phyloP scores from a whole-genome alignment of 2,113 vertebrate species.

The Rhadina sibilatrix region DNA sequence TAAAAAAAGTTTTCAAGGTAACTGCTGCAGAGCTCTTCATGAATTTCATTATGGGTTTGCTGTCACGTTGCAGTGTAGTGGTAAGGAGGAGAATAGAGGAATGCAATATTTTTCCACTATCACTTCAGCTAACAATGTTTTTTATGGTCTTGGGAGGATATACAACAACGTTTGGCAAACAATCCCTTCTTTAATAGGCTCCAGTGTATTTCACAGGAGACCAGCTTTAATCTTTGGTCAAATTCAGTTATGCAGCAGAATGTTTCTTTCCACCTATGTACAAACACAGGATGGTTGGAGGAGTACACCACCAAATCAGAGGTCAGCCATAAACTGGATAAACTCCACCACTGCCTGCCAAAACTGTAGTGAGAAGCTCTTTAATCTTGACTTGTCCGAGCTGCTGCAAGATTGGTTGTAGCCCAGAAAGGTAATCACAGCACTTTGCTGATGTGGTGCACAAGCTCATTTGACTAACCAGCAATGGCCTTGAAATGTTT shows the following conservation, averaged over 20 bases:
- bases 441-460: background rate
- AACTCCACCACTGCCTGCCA: background rate
- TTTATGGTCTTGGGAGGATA: constrained; percentile 41
- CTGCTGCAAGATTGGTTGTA: background rate
- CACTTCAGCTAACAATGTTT: constrained; percentile 50
- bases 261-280: background rate
- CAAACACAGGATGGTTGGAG: background rate
- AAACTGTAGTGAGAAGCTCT: background rate
- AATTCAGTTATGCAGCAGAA: background rate
- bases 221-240: constrained; percentile 6
- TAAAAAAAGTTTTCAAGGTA: constrained; percentile 45
- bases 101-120: constrained; percentile 35
- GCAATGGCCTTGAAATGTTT: background rate
- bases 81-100: constrained; percentile 1
- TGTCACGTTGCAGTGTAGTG: background rate
- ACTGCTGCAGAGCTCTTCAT: constrained; percentile 11
- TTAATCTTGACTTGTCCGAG: background rate
- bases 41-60: constrained; percentile 38
- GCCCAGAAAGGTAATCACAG: background rate
- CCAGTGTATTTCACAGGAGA: background rate
- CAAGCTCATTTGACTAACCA: background rate
- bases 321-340: background rate
- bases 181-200: background rate
- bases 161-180: background rate
- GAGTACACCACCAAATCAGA: background rate